Evolutionary conservation across 64 coral and sea anemone species (phyloP).

Genomic region (Dendronephthya gigantea): DNA sequence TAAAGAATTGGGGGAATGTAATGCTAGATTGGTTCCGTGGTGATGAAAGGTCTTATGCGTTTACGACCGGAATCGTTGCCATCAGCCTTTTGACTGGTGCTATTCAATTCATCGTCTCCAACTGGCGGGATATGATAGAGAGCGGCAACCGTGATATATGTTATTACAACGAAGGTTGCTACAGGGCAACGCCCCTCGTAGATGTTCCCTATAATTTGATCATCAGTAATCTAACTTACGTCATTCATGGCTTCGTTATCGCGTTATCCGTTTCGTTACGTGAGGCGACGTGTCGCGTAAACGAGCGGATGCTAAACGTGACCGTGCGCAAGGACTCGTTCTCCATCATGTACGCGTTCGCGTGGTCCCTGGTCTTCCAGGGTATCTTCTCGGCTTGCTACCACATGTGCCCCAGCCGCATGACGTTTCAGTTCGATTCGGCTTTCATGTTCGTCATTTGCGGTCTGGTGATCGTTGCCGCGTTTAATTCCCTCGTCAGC

Average conservation of each 20-base stretch:
- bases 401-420: slow-evolving; percentile 51
- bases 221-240: slow-evolving; percentile 67
- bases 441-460: slow-evolving; percentile 69
- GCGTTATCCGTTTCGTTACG: slow-evolving; percentile 53
- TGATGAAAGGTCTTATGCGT: slow-evolving; percentile 44
- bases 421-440: slow-evolving; percentile 69
- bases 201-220: slow-evolving; percentile 75
- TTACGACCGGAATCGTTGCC: slow-evolving; percentile 50
- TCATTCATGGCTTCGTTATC: slow-evolving; percentile 58
- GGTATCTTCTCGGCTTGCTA: slow-evolving; percentile 70
- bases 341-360: slow-evolving; percentile 62
- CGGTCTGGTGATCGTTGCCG: slow-evolving; percentile 50
- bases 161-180: slow-evolving; percentile 50
- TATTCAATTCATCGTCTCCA: slow-evolving; percentile 16
- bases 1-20: slow-evolving; percentile 16
- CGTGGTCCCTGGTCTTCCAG: slow-evolving; percentile 69
- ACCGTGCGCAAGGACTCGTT: slow-evolving; percentile 52
- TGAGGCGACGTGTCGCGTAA: slow-evolving; percentile 44
- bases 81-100: slow-evolving; percentile 47
- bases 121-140: slow-evolving; percentile 32
- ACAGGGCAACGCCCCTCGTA: slow-evolving; percentile 14
- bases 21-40: slow-evolving; percentile 36
- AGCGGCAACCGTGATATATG: slow-evolving; percentile 38
- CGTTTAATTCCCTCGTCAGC: slow-evolving; percentile 33
- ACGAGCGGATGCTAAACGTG: slow-evolving; percentile 25